These are phyloP conservation scores for Sesia apiformis DNA, from an alignment of 2,888 invertebrate genomes.

Conservation along the genomic window DNA sequence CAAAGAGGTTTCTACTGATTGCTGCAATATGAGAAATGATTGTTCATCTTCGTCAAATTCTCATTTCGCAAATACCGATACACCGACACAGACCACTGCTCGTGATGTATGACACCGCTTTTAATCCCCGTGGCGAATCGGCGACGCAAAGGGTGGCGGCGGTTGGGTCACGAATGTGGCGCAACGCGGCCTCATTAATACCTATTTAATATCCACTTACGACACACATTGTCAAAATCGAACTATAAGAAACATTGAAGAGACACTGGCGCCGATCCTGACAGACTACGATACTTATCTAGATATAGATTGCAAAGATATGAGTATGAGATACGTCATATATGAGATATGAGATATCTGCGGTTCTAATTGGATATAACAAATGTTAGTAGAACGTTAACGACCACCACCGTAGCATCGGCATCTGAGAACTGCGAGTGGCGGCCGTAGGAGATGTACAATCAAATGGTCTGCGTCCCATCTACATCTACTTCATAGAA, in stretches of 20 bases:
- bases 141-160: constrained; percentile 26
- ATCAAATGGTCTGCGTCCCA: no score
- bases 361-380: no score
- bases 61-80: constrained; percentile 10
- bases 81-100: constrained; percentile 2
- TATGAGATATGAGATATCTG: no score
- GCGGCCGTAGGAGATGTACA: no score
- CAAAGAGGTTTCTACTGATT: no score
- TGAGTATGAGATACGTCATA: no score
- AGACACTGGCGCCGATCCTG: not conserved
- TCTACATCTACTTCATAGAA: no score
- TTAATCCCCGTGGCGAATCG: constrained; percentile 41
- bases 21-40: no score
- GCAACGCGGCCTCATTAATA: constrained; percentile 29
- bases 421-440: no score
- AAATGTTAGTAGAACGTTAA: no score
- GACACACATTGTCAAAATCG: constrained; percentile 1
- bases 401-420: no score
- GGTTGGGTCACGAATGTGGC: constrained; percentile 28
- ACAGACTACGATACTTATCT: not conserved
- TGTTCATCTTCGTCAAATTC: not conserved
- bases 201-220: constrained; percentile 7
- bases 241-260: not conserved
- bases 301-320: no score
- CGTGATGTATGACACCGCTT: constrained; percentile 15